phyloP scores from a whole-genome alignment of 2,797 vertebrate genomes.

The Rhinichthys osculus region DNA sequence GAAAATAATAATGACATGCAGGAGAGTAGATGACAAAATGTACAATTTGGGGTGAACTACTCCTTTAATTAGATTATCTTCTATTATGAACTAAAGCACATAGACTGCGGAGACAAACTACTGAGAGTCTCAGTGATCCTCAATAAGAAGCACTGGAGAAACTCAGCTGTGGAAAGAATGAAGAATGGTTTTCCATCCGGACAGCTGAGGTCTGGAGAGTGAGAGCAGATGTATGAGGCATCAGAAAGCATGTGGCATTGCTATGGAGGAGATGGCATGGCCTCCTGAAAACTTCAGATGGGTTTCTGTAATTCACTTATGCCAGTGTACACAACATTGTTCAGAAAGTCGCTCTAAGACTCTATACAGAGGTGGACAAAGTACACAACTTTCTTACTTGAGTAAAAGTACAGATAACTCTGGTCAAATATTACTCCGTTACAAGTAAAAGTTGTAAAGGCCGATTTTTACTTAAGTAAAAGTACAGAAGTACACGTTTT shows the following conservation, averaged over 20 bases:
- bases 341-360: not conserved
- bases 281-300: not conserved
- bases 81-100: not conserved
- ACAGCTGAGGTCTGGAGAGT: not conserved
- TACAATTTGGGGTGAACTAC: not conserved
- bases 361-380: too few relatives aligned
- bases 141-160: not conserved
- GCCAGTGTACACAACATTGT: not conserved
- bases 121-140: not conserved
- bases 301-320: not conserved
- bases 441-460: too few relatives aligned
- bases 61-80: not conserved
- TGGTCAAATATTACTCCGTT: too few relatives aligned
- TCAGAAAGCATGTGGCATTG: not conserved
- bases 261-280: conserved; percentile 10
- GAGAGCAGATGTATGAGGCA: not conserved
- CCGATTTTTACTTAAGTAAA: too few relatives aligned
- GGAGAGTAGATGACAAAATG: not conserved
- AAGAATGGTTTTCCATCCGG: not conserved
- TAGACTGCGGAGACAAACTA: not conserved
- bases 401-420: too few relatives aligned
- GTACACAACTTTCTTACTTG: too few relatives aligned
- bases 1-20: not conserved
- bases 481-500: too few relatives aligned
- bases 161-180: conserved; percentile 1